Conservation (phyloP, 2,888 invertebrate genomes). For the Taenaris catops region DNA sequence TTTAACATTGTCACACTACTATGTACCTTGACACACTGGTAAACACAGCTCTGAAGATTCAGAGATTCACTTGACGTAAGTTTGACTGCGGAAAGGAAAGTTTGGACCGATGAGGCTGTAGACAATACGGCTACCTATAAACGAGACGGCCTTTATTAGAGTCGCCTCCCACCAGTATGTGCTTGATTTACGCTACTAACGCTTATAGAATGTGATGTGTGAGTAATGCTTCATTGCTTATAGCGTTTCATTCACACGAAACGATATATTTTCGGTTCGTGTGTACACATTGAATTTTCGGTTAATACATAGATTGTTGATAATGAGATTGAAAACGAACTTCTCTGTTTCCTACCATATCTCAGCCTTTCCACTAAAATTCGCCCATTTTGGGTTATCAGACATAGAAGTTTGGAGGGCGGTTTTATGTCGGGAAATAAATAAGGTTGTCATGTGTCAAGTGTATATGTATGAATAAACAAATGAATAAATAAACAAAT, state of each 20-base stretch:
- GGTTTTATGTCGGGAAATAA: too few relatives aligned
- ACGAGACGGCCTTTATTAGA: constrained; percentile 51
- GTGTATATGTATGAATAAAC: too few relatives aligned
- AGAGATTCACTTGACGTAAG: constrained; percentile 64
- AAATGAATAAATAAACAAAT: too few relatives aligned
- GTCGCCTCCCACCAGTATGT: constrained; percentile 33
- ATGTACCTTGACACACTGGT: constrained; percentile 13
- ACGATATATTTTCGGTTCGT: too few relatives aligned
- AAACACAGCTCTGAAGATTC: constrained; percentile 21
- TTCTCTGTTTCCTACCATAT: too few relatives aligned
- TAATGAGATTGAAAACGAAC: too few relatives aligned
- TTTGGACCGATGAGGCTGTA: constrained; percentile 63
- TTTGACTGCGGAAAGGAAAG: constrained; percentile 73
- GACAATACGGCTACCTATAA: constrained; percentile 60
- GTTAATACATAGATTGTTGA: too few relatives aligned
- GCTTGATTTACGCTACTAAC: constrained; percentile 43
- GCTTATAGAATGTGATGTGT: constrained; percentile 20
- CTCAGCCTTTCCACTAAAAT: too few relatives aligned
- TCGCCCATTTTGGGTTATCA: too few relatives aligned
- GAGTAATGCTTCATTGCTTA: constrained; percentile 14
- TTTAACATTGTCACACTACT: constrained; percentile 40
- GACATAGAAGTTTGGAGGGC: too few relatives aligned
- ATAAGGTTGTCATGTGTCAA: too few relatives aligned
- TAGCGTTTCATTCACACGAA: not conserved
- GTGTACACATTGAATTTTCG: too few relatives aligned